Evolutionary conservation across 2,888 invertebrate species (phyloP).

Genomic region (Mythimna impura): DNA sequence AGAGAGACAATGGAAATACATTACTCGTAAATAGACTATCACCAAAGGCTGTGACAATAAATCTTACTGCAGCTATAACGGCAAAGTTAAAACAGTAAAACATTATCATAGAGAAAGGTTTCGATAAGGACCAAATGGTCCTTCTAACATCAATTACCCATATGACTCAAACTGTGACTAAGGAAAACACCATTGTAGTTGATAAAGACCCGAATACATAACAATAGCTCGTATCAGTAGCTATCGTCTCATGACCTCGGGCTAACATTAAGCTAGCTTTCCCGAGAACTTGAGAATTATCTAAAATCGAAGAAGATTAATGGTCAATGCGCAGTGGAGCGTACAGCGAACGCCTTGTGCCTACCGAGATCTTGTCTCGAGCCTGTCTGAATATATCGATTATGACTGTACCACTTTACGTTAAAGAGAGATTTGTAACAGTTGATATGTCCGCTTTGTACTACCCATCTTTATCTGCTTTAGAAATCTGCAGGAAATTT

Average conservation of each 20-base stretch:
- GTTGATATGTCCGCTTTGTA: conserved; percentile 60
- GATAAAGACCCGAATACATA: conserved; percentile 47
- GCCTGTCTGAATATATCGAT: conserved; percentile 69
- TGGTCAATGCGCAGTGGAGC: conserved; percentile 70
- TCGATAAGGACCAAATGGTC: conserved; percentile 50
- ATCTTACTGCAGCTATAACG: conserved; percentile 26
- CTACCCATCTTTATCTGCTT: conserved; percentile 59
- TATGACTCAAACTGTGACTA: conserved; percentile 39
- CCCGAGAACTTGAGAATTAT: conserved; percentile 73
- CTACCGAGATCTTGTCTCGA: conserved; percentile 69
- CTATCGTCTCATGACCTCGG: conserved; percentile 59
- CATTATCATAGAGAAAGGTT: conserved; percentile 39
- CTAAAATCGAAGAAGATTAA: conserved; percentile 80
- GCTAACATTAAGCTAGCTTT: conserved; percentile 73
- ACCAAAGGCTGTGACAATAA: conserved; percentile 33
- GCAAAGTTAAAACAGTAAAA: conserved; percentile 14
- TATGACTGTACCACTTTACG: conserved; percentile 66
- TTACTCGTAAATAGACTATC: conserved; percentile 52
- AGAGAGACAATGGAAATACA: conserved; percentile 11
- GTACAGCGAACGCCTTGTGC: conserved; percentile 60
- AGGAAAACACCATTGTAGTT: conserved; percentile 41
- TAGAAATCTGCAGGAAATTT: conserved; percentile 55
- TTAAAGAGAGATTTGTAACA: conserved; percentile 61
- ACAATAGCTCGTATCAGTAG: conserved; percentile 67
- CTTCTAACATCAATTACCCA: conserved; percentile 47